Evolutionary conservation across 2,888 invertebrate genomes (phyloP).

Genomic region (Nezara viridula): DNA sequence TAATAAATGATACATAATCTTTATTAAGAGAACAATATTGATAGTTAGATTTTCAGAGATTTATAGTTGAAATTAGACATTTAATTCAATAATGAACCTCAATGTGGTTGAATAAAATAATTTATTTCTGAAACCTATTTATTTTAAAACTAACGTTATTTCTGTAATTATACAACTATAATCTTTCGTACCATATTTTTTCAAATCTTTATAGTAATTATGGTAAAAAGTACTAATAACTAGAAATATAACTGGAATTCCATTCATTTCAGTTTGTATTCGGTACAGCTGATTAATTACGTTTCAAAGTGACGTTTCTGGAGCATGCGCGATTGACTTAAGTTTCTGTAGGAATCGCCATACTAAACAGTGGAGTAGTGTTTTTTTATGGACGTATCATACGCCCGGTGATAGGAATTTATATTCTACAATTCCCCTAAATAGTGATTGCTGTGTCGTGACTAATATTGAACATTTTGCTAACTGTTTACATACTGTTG

Average conservation of each 20-base stretch:
- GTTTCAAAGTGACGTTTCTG: conserved; percentile 57
- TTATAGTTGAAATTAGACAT: too few relatives aligned
- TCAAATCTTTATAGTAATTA: too few relatives aligned
- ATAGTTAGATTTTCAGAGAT: too few relatives aligned
- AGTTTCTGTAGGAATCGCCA: conserved; percentile 53
- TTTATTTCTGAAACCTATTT: too few relatives aligned
- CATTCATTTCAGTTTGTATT: neutral
- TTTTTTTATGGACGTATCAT: conserved; percentile 49
- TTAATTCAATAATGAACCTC: too few relatives aligned
- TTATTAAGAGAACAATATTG: too few relatives aligned
- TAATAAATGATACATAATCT: too few relatives aligned
- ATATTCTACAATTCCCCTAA: conserved; percentile 17
- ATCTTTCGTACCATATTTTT: too few relatives aligned
- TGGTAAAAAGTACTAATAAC: neutral
- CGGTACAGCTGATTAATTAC: conserved; percentile 49
- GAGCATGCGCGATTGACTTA: conserved; percentile 46
- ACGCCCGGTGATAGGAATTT: conserved; percentile 48
- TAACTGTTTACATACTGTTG: conserved; percentile 46
- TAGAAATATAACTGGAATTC: neutral
- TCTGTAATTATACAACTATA: too few relatives aligned
- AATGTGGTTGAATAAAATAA: too few relatives aligned
- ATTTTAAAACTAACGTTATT: too few relatives aligned
- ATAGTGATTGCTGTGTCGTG: neutral
- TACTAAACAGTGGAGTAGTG: conserved; percentile 55
- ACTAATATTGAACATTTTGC: conserved; percentile 44